phyloP scores from a whole-genome alignment of 1,140 invertebrate genomes.

The Mactra quadrangularis region DNA sequence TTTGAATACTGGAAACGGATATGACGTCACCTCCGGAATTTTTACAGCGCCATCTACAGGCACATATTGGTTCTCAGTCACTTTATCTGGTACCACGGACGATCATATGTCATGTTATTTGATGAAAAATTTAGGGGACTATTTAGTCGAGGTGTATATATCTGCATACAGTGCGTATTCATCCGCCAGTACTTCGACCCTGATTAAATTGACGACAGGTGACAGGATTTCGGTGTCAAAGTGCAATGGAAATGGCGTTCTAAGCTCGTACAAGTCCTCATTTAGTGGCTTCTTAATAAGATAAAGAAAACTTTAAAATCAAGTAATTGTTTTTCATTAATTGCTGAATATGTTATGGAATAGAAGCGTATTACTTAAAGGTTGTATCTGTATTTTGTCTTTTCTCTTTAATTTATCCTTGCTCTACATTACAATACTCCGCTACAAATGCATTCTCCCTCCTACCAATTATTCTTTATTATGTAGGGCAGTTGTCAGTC shows the following conservation, averaged over 20 bases:
- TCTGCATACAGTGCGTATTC: constrained; percentile 3
- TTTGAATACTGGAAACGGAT: neutral
- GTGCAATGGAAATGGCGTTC: neutral
- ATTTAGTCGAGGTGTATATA: constrained; percentile 1
- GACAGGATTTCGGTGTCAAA: neutral
- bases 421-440: too few species aligned
- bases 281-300: neutral
- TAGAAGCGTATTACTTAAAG: too few species aligned
- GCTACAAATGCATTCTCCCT: too few species aligned
- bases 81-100: neutral
- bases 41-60: neutral
- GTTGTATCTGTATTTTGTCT: too few species aligned
- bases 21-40: neutral
- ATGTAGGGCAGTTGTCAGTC: too few species aligned
- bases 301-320: neutral
- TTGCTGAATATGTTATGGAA: too few species aligned
- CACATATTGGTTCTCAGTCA: neutral
- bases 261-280: constrained; percentile 6
- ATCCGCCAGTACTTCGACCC: neutral
- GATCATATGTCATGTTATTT: neutral
- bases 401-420: too few species aligned
- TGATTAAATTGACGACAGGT: neutral
- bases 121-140: neutral
- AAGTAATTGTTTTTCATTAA: too few species aligned
- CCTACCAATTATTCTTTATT: too few species aligned